phyloP scores from a whole-genome alignment of 2,888 invertebrate genomes.

The Abrostola tripartita region DNA sequence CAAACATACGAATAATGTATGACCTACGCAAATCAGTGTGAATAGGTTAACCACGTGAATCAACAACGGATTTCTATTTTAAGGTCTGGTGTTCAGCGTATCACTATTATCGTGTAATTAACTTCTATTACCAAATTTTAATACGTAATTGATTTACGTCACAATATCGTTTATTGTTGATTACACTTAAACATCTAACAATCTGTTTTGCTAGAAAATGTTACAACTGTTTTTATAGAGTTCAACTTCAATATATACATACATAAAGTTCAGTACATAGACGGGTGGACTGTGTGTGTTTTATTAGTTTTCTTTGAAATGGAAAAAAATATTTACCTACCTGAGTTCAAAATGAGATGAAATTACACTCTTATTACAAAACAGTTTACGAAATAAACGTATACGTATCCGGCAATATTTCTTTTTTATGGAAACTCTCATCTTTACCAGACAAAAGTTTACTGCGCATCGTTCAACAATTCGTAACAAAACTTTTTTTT shows the following conservation, averaged over 20 bases:
- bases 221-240: not conserved
- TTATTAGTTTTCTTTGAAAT: constrained; percentile 18
- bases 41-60: constrained; percentile 23
- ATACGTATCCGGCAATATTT: constrained; percentile 26
- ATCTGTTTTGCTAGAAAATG: not conserved
- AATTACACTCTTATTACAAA: constrained; percentile 29
- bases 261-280: too few species aligned
- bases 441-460: constrained; percentile 24
- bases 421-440: constrained; percentile 37
- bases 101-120: constrained; percentile 26
- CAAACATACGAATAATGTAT: constrained; percentile 40
- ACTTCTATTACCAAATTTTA: constrained; percentile 13
- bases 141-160: constrained; percentile 30
- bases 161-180: constrained; percentile 14
- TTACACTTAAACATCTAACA: not conserved
- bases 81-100: constrained; percentile 17
- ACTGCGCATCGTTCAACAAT: constrained; percentile 28
- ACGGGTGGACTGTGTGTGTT: too few species aligned
- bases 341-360: constrained; percentile 4
- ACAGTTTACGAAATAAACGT: constrained; percentile 24
- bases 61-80: constrained; percentile 44
- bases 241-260: not conserved
- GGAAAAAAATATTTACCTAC: constrained; percentile 10
- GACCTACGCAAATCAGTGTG: constrained; percentile 23
- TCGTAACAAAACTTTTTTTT: constrained; percentile 14